These are phyloP conservation scores for Sminthurides bifidus DNA, from an alignment of 1,140 invertebrate species.

Conservation along the genomic window DNA sequence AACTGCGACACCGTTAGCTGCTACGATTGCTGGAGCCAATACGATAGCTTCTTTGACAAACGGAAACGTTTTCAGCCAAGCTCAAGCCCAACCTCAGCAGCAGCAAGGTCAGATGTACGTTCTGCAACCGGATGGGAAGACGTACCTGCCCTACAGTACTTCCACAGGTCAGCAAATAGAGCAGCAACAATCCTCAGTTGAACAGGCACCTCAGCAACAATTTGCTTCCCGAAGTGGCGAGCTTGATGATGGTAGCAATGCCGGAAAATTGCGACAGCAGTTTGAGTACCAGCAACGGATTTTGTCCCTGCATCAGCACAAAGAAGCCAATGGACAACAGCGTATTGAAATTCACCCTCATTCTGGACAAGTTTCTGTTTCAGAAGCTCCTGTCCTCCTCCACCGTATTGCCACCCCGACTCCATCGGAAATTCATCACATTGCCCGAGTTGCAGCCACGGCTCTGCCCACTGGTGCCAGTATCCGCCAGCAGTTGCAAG, in stretches of 20 bases:
- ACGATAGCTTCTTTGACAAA: too few relatives aligned
- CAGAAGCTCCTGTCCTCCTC: not conserved
- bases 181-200: not conserved
- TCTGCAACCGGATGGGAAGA: constrained; percentile 19
- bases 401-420: not conserved
- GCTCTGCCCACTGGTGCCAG: not conserved
- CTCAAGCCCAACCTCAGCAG: constrained; percentile 4
- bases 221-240: not conserved
- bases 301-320: not conserved
- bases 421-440: not conserved
- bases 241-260: not conserved
- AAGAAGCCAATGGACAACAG: not conserved
- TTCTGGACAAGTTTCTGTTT: not conserved
- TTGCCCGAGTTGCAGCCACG: not conserved
- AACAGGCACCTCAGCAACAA: not conserved
- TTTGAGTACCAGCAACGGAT: not conserved
- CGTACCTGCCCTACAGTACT: constrained; percentile 17
- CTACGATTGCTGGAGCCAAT: too few relatives aligned
- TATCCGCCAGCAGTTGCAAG: not conserved
- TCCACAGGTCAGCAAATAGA: not conserved
- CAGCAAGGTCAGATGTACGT: constrained; percentile 17
- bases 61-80: too few relatives aligned
- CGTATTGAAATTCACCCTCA: not conserved
- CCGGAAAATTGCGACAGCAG: not conserved
- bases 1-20: too few relatives aligned